Conservation (phyloP, 2,113 vertebrate species). For the Trichomycterus rosablanca region DNA sequence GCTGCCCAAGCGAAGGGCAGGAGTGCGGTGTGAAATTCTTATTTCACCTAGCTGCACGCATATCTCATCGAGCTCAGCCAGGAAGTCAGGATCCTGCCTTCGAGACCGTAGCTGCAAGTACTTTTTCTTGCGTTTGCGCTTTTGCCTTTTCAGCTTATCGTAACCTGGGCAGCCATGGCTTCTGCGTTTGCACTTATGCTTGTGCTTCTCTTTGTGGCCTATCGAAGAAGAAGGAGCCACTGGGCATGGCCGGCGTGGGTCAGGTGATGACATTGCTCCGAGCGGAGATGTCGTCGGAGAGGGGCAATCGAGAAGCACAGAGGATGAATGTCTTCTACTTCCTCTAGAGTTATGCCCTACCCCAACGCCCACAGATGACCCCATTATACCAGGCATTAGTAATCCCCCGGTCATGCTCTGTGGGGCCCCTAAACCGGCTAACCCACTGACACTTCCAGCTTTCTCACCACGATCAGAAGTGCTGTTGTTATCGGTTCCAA, state of each 20-base stretch:
- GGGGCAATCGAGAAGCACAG: constrained; percentile 80
- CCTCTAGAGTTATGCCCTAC: constrained; percentile 62
- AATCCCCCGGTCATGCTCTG: constrained; percentile 59
- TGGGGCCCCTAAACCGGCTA: constrained; percentile 58
- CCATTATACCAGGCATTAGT: constrained; percentile 77
- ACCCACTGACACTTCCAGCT: constrained; percentile 58
- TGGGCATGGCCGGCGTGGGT: constrained; percentile 69
- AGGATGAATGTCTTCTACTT: constrained; percentile 74
- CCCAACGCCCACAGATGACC: constrained; percentile 66
- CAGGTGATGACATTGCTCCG: constrained; percentile 65
- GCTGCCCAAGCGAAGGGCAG: constrained; percentile 62
- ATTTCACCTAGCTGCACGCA: constrained; percentile 86
- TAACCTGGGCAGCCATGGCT: constrained; percentile 87
- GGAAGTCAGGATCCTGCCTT: constrained; percentile 89
- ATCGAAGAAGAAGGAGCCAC: constrained; percentile 58
- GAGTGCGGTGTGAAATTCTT: constrained; percentile 88
- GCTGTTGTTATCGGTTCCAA: constrained; percentile 97
- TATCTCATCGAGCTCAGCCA: constrained; percentile 87
- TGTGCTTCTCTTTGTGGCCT: constrained; percentile 92
- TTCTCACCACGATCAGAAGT: constrained; percentile 96
- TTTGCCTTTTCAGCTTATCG: constrained; percentile 93
- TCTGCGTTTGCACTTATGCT: constrained; percentile 94
- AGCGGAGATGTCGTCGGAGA: constrained; percentile 75
- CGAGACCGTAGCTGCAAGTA: constrained; percentile 82
- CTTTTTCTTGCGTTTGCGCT: constrained; percentile 98